These are phyloP conservation scores for Amblyteles armatorius DNA, from an alignment of 2,888 invertebrate genomes.

Conservation along the genomic window DNA sequence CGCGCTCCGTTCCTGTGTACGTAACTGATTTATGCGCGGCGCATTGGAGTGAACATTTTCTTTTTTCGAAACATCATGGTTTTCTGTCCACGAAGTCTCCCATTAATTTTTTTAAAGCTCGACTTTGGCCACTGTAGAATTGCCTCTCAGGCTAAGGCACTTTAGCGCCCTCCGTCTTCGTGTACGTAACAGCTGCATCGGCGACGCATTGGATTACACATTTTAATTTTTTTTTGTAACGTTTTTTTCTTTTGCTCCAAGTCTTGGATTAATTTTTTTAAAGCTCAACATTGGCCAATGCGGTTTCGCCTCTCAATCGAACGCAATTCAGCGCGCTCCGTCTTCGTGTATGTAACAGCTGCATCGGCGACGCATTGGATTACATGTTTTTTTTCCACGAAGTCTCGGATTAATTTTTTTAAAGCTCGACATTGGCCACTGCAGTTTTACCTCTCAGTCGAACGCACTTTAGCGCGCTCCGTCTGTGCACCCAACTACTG, in stretches of 20 bases:
- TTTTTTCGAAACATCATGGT: too few relatives aligned
- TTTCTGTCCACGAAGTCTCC: too few relatives aligned
- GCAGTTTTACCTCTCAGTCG: conserved; percentile 8
- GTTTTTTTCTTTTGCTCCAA: too few relatives aligned
- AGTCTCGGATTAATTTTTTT: background rate
- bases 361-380: background rate
- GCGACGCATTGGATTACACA: too few relatives aligned
- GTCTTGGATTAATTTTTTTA: background rate
- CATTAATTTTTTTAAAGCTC: too few relatives aligned
- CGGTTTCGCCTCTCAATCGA: conserved; percentile 12
- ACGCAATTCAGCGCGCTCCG: conserved; percentile 6
- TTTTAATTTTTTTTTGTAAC: too few relatives aligned
- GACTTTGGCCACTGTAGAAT: too few relatives aligned
- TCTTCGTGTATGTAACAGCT: background rate
- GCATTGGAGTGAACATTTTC: too few relatives aligned
- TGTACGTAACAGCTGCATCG: too few relatives aligned
- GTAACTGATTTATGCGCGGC: background rate
- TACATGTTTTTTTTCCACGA: too few relatives aligned
- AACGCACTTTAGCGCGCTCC: conserved; percentile 18
- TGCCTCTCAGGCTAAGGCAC: too few relatives aligned
- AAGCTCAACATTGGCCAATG: background rate
- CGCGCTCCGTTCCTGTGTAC: background rate
- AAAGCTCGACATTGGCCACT: background rate
- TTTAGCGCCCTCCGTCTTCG: too few relatives aligned
- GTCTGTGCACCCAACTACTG: background rate